Base-by-base conservation (phyloP, 2,888 invertebrate genomes). In the Biston betularia region DNA sequence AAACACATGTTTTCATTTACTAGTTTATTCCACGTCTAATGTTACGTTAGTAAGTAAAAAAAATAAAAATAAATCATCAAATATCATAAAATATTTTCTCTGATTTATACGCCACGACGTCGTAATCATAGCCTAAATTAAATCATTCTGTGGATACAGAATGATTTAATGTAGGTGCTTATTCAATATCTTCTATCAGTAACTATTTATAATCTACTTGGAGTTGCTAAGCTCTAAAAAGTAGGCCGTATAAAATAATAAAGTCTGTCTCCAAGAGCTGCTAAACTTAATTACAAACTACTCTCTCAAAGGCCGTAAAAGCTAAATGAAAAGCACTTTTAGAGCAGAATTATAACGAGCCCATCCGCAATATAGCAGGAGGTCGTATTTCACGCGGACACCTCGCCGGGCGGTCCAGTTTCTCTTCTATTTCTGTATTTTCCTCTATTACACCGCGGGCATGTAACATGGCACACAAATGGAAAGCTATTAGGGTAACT, bases 281-380 rank as follows among this genome's bases (percentile, higher is more conserved):
- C 57, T 61, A 68, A 63, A 35, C 49, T 67, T 58, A 66, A 60
- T 64, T 60, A 44, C 58, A 63, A 68, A 70, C 65, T 68, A 63
- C 63, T 64, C 55, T 52, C 45, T 59, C 48, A 11, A 56, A 60
- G 35, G 55, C 65, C 35, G 62, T 71, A 73, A 73, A 72, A 73
- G 68, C 50, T 60, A 66, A 73, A 71, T 71, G 71, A 71, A 71
- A 66, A 68, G 66, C 63, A 67, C 67, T 73, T 72, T 71, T 73
- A 68, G 56, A 61, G 65, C 53, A 48, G 50, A 53, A 65, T 68
- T 71, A 71, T 71, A 71, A 68, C 58, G 68, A 65, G 45, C 60
- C 60, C 49, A 40, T 56, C 63, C 69, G 70, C 73, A 68, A 70
- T 70, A 70, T 67, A 48, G 61, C 55, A 63, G 68, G 62, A 68